Evolutionary conservation across 2,113 vertebrate genomes (phyloP).

Genomic region (Zootoca vivipara): DNA sequence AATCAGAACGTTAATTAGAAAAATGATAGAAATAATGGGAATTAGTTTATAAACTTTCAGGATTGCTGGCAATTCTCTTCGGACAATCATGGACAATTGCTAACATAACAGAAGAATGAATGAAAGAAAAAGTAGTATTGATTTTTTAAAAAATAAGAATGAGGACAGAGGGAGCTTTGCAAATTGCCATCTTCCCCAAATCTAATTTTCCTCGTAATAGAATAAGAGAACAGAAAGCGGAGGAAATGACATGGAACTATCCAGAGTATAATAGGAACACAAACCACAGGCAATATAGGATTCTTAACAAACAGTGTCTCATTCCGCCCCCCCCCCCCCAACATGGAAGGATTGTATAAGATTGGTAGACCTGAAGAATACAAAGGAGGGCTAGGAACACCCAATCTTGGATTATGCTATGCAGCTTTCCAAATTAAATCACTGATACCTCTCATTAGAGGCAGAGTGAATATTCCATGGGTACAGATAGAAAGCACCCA

Average conservation of each 20-base stretch:
- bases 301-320: not conserved
- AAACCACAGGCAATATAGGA: not conserved
- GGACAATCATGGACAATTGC: not conserved
- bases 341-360: not conserved
- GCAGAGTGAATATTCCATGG: too few relatives aligned
- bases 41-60: not conserved
- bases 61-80: not conserved
- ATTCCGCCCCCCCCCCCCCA: not conserved
- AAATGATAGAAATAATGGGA: not conserved
- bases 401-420: too few relatives aligned
- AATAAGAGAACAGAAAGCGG: conserved; percentile 10
- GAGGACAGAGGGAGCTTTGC: not conserved
- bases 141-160: not conserved
- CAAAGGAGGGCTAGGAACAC: not conserved
- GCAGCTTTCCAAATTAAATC: too few relatives aligned
- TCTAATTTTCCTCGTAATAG: conserved; percentile 13
- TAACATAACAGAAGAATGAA: not conserved
- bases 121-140: not conserved
- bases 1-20: not conserved
- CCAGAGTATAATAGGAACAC: not conserved
- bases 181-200: not conserved
- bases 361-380: not conserved
- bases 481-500: too few relatives aligned
- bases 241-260: not conserved
- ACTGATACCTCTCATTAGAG: too few relatives aligned